Base-by-base conservation (phyloP, 1,140 invertebrate species). In the Leptinotarsa lineolata region DNA sequence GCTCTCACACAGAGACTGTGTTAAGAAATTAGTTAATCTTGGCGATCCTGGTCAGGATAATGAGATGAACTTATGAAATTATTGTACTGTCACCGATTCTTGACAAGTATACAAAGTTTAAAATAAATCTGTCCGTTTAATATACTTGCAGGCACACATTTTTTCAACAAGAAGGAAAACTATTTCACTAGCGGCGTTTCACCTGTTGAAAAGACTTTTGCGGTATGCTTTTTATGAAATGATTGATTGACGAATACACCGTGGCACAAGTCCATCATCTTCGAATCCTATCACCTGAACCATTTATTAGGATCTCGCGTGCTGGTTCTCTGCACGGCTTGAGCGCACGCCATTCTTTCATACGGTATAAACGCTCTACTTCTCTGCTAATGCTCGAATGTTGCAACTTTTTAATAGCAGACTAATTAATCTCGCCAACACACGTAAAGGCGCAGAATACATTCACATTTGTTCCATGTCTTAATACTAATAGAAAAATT, bases 371-470 rank as follows among this genome's bases (percentile, higher is more conserved):
- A 16, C 63, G 63, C 63, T 65, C 63, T 65, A 65, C 63, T 65
- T 65, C 63, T 39, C 15, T 22, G 63, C 63, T 54, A 39, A 65
- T 65, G 63, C 39, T 65, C 21, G 63, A 16, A 22, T 39, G 21
- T 65, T 65, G 63, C 63, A 65, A 65, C 63, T 65, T 65, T 65
- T 65, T 65, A 65, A 65, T 39, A 65, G 63, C 6, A 3, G 39
- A 65, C 24, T 65, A 65, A 65, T 65, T 65, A 65, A 65, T 65
- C 63, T 65, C 63, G 13, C 63, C 39, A 65, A 65, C 63, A 65
- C 63, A 65, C 63, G 39, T 65, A 39, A 22, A 65, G 16, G 63
- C 22, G 24, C 63, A n/a, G 63, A 12, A 39, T 65, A 65, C 63
- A 18, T 65, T 65, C 63, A 65, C 63, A 24, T 65, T 65, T 39